Evolutionary conservation across 2,113 vertebrate genomes (phyloP), one percentile per base, ranked within the genome.

Genomic region (Menura novaehollandiae): DNA sequence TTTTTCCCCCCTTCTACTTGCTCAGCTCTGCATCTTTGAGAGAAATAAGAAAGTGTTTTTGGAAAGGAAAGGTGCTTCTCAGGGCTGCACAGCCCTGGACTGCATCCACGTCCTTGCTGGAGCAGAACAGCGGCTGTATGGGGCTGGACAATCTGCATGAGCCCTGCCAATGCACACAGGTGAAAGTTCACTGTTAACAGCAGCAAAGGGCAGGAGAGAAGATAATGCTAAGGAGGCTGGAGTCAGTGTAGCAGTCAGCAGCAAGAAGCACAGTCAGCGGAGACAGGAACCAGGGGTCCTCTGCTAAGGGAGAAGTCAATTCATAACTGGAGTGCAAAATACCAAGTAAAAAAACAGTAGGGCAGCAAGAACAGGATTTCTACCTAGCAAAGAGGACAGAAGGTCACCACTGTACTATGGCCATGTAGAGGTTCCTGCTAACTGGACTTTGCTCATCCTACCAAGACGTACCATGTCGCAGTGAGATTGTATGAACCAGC

Each of bases 381-480:
- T 80, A 8, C 17, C 39, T 37, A 74, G 66, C 20, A 64, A 35
- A 64, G 37, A 18, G 22, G n/a, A 59, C 56, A 78, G 71, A 67
- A 85, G 39, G 77, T 68, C 32, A 26, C 26, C 37, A 9, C 20
- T 41, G 22, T 33, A 35, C 49, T 58, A 2, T 26, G 32, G 27
- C 37, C 27, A 15, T 0, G 7, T 7, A 33, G 23, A 69, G 51
- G 37, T 28, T 86, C 51, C 23, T 51, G 37, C 27, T 68, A 51
- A 28, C 33, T 49, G 32, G 26, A 27, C 21, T 49, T n/a, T 17
- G 16, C 21, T 75, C 32, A 11, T 49, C 20, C 41, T 73, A 15
- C 46, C 55, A 39, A 75, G 68, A 97, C 98, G 0, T 97, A 98
- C 98, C 98, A 98, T 10, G 74, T 95, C 8, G 98, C 97, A 7